Base-by-base conservation (phyloP, 2,888 invertebrate species). In the Epistrophe eligans region DNA sequence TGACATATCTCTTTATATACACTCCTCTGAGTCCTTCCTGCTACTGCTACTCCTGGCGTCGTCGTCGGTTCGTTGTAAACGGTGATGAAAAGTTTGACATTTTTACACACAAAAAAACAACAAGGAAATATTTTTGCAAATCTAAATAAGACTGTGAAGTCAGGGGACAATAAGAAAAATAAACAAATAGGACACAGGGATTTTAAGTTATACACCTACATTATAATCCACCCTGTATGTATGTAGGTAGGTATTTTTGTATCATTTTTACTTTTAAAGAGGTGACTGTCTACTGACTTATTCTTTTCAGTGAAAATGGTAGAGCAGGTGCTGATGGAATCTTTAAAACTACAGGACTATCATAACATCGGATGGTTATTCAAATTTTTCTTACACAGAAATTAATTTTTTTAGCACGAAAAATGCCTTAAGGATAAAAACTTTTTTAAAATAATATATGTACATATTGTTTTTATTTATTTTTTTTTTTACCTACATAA, bases 101-200 rank as follows among this genome's bases (percentile, higher is more conserved):
- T 40, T 62, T 48, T 28, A 35, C 17, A 50, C 10, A 24, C 24
- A 3, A 24, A 24, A 24, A 24, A 24, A 24, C 32, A 43, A 1
- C 40, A 40, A 45, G 52, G 66, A 74, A 73, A 81, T 73, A 45
- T 35, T 67, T 72, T 77, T 67, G 48, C 32, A 81, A 81, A 82
- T 82, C 77, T 71, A 45, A 76, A 77, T 81, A 81, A 64, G 48
- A 76, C 50, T 28, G 32, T 17, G 28, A 38, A 28, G 71, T 64
- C 50, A 13, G 45, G n/a, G 15, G 13, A 17, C 5, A 19, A 24
- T 38, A 17, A n/a, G 3, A 52, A 52, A 76, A 74, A 74, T 24
- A 67, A 74, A 67, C 48, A 67, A 77, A 77, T 73, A 57, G 77
- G 85, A 77, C 77, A 64, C 45, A 67, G 24, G 40, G 81, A 81